These are phyloP conservation scores for Zeuzera pyrina DNA, from an alignment of 2,888 invertebrate genomes.

Conservation along the genomic window DNA sequence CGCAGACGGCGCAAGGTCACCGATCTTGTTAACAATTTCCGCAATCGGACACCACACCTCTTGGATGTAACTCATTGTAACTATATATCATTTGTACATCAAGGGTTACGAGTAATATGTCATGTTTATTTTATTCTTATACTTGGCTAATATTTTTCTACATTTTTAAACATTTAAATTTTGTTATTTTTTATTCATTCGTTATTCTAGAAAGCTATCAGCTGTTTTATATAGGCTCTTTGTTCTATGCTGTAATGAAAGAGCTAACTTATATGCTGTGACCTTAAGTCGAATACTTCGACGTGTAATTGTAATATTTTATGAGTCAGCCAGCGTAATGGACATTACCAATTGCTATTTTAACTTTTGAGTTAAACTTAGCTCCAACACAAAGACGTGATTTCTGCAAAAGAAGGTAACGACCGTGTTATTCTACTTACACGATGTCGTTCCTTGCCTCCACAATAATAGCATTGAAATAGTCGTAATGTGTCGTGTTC, in stretches of 20 bases:
- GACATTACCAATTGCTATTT: too few species aligned
- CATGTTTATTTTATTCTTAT: neutral
- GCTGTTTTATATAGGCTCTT: too few species aligned
- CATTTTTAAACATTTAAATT: neutral
- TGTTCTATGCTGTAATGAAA: too few species aligned
- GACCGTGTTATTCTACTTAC: slow-evolving; percentile 12
- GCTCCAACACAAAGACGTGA: slow-evolving; percentile 9
- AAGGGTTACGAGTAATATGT: neutral
- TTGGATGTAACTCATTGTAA: slow-evolving; percentile 7
- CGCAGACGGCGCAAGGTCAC: slow-evolving; percentile 40
- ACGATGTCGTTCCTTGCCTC: slow-evolving; percentile 16
- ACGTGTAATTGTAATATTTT: too few species aligned
- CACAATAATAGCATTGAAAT: slow-evolving; percentile 21
- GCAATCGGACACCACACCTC: slow-evolving; percentile 33
- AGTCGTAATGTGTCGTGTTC: slow-evolving; percentile 26
- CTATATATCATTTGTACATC: slow-evolving; percentile 26
- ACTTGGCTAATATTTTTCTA: too few species aligned
- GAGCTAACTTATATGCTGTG: too few species aligned
- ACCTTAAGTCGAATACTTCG: too few species aligned
- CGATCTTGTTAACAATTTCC: slow-evolving; percentile 46
- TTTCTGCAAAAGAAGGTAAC: slow-evolving; percentile 21
- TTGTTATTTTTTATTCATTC: neutral
- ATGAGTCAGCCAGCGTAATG: too few species aligned
- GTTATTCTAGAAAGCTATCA: too few species aligned
- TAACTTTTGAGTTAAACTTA: too few species aligned